Conservation (phyloP, 1,140 invertebrate genomes). For the Battus philenor region DNA sequence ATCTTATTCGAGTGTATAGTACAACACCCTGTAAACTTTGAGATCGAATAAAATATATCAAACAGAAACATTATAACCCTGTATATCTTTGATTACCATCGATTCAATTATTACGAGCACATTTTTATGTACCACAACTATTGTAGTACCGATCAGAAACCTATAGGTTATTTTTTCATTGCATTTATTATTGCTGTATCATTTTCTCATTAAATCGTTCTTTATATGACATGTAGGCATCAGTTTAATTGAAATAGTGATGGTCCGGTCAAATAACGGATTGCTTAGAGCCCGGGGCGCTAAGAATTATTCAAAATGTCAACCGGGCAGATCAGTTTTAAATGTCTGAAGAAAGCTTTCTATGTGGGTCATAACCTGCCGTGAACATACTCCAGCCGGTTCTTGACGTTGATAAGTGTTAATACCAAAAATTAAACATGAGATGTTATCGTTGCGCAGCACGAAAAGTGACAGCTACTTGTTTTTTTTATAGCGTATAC, state of each 20-base stretch:
- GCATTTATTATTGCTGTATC: too few species aligned
- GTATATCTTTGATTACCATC: too few species aligned
- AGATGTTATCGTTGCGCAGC: not conserved
- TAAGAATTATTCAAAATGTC: conserved; percentile 16
- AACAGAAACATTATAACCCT: too few species aligned
- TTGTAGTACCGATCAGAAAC: too few species aligned
- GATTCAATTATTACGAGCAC: too few species aligned
- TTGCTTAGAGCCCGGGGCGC: not conserved
- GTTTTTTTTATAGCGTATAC: not conserved
- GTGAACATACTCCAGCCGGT: conserved; percentile 49
- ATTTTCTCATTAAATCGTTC: too few species aligned
- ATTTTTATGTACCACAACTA: too few species aligned
- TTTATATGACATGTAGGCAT: too few species aligned
- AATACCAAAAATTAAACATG: conserved; percentile 18
- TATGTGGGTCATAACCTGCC: conserved; percentile 56
- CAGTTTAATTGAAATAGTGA: not conserved
- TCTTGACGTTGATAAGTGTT: conserved; percentile 12
- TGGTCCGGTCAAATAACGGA: conserved; percentile 12
- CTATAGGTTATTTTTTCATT: too few species aligned
- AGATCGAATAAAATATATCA: too few species aligned
- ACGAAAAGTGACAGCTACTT: conserved; percentile 1
- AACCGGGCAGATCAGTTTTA: conserved; percentile 30
- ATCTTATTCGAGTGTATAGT: too few species aligned
- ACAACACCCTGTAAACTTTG: too few species aligned
- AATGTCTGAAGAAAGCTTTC: conserved; percentile 52